Evolutionary conservation across 2,113 vertebrate species (phyloP).

Genomic region (Notothenia rossii): DNA sequence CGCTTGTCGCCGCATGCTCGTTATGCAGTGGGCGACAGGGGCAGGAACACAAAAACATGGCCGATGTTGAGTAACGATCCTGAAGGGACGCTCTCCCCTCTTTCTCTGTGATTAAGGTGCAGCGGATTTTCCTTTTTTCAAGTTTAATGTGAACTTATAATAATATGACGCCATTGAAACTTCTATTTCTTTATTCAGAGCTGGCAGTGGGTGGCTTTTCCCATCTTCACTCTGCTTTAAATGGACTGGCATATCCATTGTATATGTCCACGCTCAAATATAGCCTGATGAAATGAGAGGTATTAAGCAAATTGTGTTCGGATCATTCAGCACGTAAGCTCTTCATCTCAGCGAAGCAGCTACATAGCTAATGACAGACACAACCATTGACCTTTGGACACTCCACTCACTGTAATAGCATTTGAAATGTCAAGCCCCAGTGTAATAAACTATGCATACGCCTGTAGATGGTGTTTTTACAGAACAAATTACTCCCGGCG

Average conservation of each 20-base stretch:
- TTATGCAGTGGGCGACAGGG: constrained; percentile 42
- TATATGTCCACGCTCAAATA: constrained; percentile 3
- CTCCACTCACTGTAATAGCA: constrained; percentile 53
- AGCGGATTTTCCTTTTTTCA: constrained; percentile 20
- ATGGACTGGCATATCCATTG: neutral
- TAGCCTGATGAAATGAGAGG: constrained; percentile 1
- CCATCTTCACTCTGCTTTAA: neutral
- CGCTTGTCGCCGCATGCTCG: constrained; percentile 45
- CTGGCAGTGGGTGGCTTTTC: neutral
- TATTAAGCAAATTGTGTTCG: constrained; percentile 49
- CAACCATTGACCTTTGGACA: constrained; percentile 70
- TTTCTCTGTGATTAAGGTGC: constrained; percentile 50
- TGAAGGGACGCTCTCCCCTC: neutral
- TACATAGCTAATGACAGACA: constrained; percentile 55
- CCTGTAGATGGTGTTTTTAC: constrained; percentile 55
- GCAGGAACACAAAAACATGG: constrained; percentile 30
- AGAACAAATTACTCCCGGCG: constrained; percentile 34
- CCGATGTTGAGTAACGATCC: no score
- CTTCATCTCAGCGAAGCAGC: constrained; percentile 23
- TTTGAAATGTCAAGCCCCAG: constrained; percentile 65
- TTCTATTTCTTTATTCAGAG: constrained; percentile 49
- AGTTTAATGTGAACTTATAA: constrained; percentile 61
- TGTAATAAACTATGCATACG: constrained; percentile 53
- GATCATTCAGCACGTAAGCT: constrained; percentile 28
- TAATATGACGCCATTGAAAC: constrained; percentile 49